Conservation (phyloP, 2,888 invertebrate genomes). For the Drosophila longiperda region DNA sequence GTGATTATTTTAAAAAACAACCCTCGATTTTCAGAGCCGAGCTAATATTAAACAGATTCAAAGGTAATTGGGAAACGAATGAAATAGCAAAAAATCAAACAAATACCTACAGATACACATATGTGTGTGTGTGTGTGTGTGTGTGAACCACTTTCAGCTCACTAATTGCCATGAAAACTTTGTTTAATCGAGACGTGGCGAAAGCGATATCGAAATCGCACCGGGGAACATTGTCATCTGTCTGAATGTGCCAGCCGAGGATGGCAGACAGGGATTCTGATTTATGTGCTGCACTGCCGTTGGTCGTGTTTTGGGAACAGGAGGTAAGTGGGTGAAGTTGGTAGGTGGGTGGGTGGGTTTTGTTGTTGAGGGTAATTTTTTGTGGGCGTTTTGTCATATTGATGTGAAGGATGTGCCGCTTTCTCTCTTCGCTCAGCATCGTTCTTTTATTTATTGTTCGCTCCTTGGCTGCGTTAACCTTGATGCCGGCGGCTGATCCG, state of each 20-base stretch:
- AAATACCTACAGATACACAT: background rate
- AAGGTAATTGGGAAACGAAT: background rate
- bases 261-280: slow-evolving; percentile 36
- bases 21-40: background rate
- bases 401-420: slow-evolving; percentile 16
- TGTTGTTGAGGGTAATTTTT: background rate
- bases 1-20: background rate
- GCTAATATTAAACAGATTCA: background rate
- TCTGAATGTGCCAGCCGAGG: slow-evolving; percentile 24
- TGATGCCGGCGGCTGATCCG: slow-evolving; percentile 58
- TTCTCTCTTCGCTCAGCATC: slow-evolving; percentile 25
- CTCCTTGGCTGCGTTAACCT: slow-evolving; percentile 47
- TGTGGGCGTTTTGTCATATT: slow-evolving; percentile 1
- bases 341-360: background rate
- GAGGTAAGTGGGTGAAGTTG: background rate
- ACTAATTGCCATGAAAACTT: slow-evolving; percentile 7
- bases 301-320: background rate
- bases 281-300: slow-evolving; percentile 28
- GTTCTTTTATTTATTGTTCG: slow-evolving; percentile 47
- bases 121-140: background rate
- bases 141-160: background rate
- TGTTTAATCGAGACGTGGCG: background rate
- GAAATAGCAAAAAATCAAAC: background rate
- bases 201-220: slow-evolving; percentile 11
- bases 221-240: slow-evolving; percentile 25